Evolutionary conservation across 2,888 invertebrate species (phyloP).

Genomic region (Drosophila eohydei): DNA sequence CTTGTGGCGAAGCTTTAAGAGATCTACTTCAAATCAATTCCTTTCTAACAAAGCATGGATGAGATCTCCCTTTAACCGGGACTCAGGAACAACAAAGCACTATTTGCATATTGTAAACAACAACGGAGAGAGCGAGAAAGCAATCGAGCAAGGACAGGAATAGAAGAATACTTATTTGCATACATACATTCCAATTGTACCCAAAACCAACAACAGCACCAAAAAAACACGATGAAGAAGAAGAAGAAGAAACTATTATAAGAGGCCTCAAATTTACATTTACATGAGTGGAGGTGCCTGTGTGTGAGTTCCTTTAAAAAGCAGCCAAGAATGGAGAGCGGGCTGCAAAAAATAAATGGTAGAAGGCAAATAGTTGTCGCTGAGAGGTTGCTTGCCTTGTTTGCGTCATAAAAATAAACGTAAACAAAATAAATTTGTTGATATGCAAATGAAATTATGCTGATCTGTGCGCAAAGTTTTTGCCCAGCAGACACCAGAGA

Average conservation of each 20-base stretch:
- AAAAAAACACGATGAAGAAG: constrained; percentile 4
- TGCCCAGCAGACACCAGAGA: constrained; percentile 18
- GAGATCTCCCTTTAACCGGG: constrained; percentile 17
- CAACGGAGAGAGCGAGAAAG: constrained; percentile 1
- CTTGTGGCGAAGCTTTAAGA: not conserved
- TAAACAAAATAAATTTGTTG: constrained; percentile 78
- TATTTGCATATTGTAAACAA: constrained; percentile 60
- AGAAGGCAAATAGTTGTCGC: constrained; percentile 24
- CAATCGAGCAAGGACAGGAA: constrained; percentile 10
- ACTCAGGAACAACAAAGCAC: constrained; percentile 41
- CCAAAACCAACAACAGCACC: constrained; percentile 15
- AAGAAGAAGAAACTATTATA: constrained; percentile 30
- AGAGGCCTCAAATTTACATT: constrained; percentile 48
- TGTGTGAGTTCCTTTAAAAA: constrained; percentile 25
- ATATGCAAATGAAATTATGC: constrained; percentile 80
- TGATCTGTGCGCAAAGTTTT: constrained; percentile 65
- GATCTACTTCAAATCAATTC: not conserved
- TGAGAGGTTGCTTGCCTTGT: constrained; percentile 42
- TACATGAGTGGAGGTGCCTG: constrained; percentile 35
- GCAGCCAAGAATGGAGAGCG: constrained; percentile 25
- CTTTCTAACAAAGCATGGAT: not conserved
- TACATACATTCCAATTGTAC: constrained; percentile 27
- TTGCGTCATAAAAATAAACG: constrained; percentile 69
- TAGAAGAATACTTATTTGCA: constrained; percentile 38
- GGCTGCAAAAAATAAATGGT: constrained; percentile 33